Evolutionary conservation across 1,140 invertebrate species (phyloP).

Genomic region (Neodiprion pinetum): DNA sequence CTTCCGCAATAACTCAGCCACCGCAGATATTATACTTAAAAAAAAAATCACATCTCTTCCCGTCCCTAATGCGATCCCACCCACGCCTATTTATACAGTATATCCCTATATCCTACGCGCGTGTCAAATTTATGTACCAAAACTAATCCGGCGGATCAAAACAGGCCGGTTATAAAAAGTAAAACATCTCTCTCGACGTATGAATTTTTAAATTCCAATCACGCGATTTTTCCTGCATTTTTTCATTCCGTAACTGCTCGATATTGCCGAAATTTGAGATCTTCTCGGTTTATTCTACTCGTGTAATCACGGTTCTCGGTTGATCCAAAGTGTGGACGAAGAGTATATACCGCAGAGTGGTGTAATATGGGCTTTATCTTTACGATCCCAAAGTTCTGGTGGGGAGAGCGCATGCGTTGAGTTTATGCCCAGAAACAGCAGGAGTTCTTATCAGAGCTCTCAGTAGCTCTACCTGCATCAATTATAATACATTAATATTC

Average conservation of each 20-base stretch:
- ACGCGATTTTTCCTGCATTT: no score
- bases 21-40: not conserved
- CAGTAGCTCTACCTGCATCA: constrained; percentile 7
- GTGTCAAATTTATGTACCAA: not conserved
- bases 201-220: not conserved
- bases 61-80: constrained; percentile 1
- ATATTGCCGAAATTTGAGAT: no score
- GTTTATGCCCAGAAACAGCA: constrained; percentile 29
- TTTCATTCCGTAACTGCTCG: no score
- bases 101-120: not conserved
- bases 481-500: constrained; percentile 5
- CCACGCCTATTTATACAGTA: not conserved
- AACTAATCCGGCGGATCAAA: not conserved
- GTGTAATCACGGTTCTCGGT: no score
- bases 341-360: no score
- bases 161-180: not conserved
- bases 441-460: constrained; percentile 13
- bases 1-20: not conserved
- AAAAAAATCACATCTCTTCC: not conserved
- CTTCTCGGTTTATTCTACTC: no score
- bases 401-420: constrained; percentile 36
- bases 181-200: no score
- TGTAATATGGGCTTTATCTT: constrained; percentile 52
- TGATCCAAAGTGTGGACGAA: no score
- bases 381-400: constrained; percentile 43